Evolutionary conservation across 2,888 invertebrate genomes (phyloP), one percentile per base, ranked within the genome.

Genomic region (Conistra vaccinii): DNA sequence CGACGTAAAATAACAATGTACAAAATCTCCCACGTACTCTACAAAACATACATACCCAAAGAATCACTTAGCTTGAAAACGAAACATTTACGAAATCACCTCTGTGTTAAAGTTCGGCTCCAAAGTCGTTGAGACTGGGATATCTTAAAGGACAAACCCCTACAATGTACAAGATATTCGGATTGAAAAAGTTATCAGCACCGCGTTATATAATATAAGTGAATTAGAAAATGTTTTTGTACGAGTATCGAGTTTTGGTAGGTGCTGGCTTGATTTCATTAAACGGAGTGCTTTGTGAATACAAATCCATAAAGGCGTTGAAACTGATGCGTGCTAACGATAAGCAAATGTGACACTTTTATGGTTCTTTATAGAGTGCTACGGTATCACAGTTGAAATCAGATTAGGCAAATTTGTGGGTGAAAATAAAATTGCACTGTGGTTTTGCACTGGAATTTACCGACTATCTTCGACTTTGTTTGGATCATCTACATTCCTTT

Each of bases 71-170:
- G 62, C 55, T 51, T 69, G 60, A 70, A 58, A 85, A 73, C 74
- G 71, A 72, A 82, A 82, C 78, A 72, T 74, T 85, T 55, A 68
- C 83, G 53, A 82, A 82, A 83, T 85, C 85, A 83, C 83, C 83
- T 85, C 72, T 82, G 74, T 74, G 73, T 78, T 69, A 73, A 72
- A 82, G 69, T 78, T 78, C 12, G 83, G 42, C 85, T 61, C 83
- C 20, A 51, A 82, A 74, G 83, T 78, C 83, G 83, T 83, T 74
- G 83, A 69, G 58, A 61, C 60, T n/a, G 63, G 42, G 73, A 69
- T 85, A 74, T 81, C 83, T 81, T 70, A 69, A 42, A 85, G 83
- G 85, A 82, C 85, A 78, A 77, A 83, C 61, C 78, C 85, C 63
- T 62, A 67, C 82, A 85, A 74, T 74, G 69, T 74, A 78, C 53